Evolutionary conservation across 2,113 vertebrate genomes (phyloP).

Genomic region (Phycodurus eques): DNA sequence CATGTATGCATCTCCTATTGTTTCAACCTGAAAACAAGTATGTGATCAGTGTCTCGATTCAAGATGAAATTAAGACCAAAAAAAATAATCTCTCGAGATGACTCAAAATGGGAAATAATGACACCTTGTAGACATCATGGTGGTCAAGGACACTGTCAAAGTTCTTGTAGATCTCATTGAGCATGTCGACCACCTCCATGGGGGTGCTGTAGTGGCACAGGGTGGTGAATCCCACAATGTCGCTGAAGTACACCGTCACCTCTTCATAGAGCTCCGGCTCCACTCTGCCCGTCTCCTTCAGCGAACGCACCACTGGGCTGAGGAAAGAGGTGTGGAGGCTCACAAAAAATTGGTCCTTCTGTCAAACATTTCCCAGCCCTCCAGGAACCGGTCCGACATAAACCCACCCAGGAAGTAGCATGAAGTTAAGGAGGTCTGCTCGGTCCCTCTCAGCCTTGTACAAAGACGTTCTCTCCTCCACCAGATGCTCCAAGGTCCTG

Average conservation of each 20-base stretch:
- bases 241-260: constrained; percentile 97
- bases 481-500: constrained; percentile 88
- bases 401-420: constrained; percentile 87
- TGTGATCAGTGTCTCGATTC: background rate
- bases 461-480: constrained; percentile 89
- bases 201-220: constrained; percentile 97
- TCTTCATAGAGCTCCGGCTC: constrained; percentile 93
- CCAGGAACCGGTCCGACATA: no score
- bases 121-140: constrained; percentile 97
- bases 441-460: constrained; percentile 95
- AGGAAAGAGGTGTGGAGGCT: background rate
- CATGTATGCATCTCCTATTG: constrained; percentile 97
- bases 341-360: background rate
- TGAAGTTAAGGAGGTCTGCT: constrained; percentile 92
- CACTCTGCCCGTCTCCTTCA: constrained; percentile 92
- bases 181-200: constrained; percentile 98
- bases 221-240: constrained; percentile 97
- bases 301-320: constrained; percentile 91
- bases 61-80: no score
- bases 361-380: no score
- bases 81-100: background rate
- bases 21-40: constrained; percentile 82
- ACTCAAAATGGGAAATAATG: background rate
- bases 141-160: constrained; percentile 94
- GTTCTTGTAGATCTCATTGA: constrained; percentile 96